A percentile compares a stretch with the other conserved stretches of the same genome.
Conservation (phyloP, 2,888 invertebrate species). For the Mechanitis mazaeus region DNA sequence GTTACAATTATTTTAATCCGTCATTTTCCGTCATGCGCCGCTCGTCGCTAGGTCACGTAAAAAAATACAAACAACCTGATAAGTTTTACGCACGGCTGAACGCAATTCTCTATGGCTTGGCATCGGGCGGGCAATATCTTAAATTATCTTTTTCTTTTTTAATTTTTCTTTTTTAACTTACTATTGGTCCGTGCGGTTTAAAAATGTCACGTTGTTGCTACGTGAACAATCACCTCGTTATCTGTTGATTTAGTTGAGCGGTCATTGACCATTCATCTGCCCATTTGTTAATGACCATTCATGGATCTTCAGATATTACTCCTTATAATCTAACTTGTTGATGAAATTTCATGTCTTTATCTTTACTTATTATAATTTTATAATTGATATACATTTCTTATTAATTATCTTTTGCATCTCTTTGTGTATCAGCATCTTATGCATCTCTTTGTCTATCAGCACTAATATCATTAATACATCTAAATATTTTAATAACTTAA, state of each 20-base stretch:
- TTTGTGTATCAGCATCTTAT: too few relatives aligned
- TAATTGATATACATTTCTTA: too few relatives aligned
- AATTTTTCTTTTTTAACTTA: conserved; percentile 30
- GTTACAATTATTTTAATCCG: conserved; percentile 27
- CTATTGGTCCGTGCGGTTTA: conserved; percentile 27
- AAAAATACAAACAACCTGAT: conserved; percentile 50
- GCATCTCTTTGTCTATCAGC: too few relatives aligned
- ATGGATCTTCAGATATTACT: background rate
- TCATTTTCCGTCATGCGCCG: conserved; percentile 26
- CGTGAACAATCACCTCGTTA: conserved; percentile 64
- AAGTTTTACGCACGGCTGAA: conserved; percentile 45
- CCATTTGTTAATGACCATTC: background rate
- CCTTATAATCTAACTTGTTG: background rate
- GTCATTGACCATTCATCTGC: conserved; percentile 33
- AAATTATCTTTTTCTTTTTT: conserved; percentile 33
- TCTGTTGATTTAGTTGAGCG: conserved; percentile 55
- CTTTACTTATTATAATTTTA: too few relatives aligned
- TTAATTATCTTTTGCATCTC: too few relatives aligned
- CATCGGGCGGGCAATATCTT: conserved; percentile 37
- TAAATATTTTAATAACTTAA: too few relatives aligned
- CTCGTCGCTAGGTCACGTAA: conserved; percentile 31
- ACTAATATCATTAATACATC: too few relatives aligned
- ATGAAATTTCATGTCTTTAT: too few relatives aligned
- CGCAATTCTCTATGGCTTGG: conserved; percentile 47
- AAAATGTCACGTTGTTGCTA: conserved; percentile 44